Percentiles rank a stretch among this genome's conserved stretches.
These are phyloP conservation scores for Trileptium ribeirensis DNA, from an alignment of 2,888 invertebrate genomes.

Conservation along the genomic window DNA sequence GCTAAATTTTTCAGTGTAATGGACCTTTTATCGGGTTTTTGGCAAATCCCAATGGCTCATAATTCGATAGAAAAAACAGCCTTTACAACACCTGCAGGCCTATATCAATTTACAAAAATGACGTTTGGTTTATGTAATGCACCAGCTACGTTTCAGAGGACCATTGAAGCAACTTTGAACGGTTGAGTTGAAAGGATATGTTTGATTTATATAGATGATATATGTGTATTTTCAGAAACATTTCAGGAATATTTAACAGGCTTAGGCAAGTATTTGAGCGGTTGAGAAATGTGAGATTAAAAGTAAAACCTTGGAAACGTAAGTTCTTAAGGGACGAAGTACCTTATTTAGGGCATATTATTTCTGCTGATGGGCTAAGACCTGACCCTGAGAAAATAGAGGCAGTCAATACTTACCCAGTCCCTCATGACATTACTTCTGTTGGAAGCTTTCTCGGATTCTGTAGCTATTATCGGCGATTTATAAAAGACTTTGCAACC, in stretches of 20 bases:
- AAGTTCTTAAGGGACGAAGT: slow-evolving; percentile 16
- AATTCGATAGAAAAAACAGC: not conserved
- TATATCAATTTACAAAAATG: not conserved
- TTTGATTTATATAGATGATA: slow-evolving; percentile 9
- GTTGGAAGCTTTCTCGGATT: too few relatives aligned
- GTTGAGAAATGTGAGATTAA: slow-evolving; percentile 22
- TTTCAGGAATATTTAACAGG: slow-evolving; percentile 28
- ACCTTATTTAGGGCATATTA: slow-evolving; percentile 31
- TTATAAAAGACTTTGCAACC: too few relatives aligned
- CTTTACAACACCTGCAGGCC: not conserved
- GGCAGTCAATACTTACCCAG: slow-evolving; percentile 28
- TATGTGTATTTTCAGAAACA: slow-evolving; percentile 13
- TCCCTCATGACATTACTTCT: too few relatives aligned
- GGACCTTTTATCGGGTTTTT: slow-evolving; percentile 10
- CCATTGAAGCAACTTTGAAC: not conserved
- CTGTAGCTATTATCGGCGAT: too few relatives aligned
- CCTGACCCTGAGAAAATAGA: slow-evolving; percentile 28
- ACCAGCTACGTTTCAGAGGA: slow-evolving; percentile 4
- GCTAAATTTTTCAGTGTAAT: not conserved
- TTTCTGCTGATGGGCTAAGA: slow-evolving; percentile 21
- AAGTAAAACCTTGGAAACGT: slow-evolving; percentile 37
- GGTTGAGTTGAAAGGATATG: not conserved
- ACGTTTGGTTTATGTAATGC: slow-evolving; percentile 18
- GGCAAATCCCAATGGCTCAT: slow-evolving; percentile 8
- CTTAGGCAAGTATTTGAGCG: slow-evolving; percentile 30